Base-by-base conservation (phyloP, 2,797 vertebrate genomes). In the Etheostoma perlongum region DNA sequence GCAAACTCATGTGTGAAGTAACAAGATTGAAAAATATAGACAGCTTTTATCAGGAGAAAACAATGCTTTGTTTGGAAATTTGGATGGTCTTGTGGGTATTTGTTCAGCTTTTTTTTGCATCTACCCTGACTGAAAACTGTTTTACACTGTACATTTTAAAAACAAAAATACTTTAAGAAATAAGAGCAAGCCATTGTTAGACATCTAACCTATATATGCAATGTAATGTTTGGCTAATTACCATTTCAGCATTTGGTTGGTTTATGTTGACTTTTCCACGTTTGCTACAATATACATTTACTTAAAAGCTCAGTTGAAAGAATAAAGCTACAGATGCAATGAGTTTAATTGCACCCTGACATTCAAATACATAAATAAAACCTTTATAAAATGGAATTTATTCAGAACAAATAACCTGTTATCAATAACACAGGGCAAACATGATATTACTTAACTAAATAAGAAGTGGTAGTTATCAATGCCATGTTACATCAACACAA, bases 11-110 rank as follows among this genome's bases (percentile, higher is more conserved):
- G 2, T 33, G 27, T 36, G 13, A 52, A 21, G 48, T 11, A 54
- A 70, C 21, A 4, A 36, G n/a, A 65, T 14, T 19, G 49, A 78
- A 48, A 36, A 59, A 42, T 3, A 40, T 27, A 53, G 44, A 63
- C 54, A 65, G 18, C 52, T 52, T 54, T 69, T 11, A 30, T 30
- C 30, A 30, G 30, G 30, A 30, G 27, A 42, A 23, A 23, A 30
- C 61, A 44, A 7, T 25, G 36, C 13, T 49, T 65, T 57, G 40
- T 58, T n/a, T 0, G 44, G 27, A 12, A 33, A 47, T 27, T 16
- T 49, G 55, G 16, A 23, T 14, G 12, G 33, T 15, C 36, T 46
- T 49, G 42, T 40, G 27, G 15, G 18, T 64, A 11, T 48, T 18
- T 30, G 23, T 30, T 49, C 9, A 27, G 25, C 6, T 68, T 52